Evolutionary conservation across 2,113 vertebrate genomes (phyloP).

Genomic region (Tamias sibiricus): DNA sequence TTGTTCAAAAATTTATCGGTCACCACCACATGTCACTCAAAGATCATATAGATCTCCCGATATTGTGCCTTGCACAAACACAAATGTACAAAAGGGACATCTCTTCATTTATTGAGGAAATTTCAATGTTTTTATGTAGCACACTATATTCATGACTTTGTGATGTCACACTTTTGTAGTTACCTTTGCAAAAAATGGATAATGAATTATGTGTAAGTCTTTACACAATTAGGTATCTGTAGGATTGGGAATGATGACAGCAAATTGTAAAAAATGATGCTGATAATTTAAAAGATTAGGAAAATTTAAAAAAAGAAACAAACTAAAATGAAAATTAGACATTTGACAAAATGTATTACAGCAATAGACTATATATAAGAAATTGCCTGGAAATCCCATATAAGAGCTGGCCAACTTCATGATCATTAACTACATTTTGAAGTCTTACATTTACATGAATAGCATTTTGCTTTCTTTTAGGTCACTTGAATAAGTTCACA

Average conservation of each 20-base stretch:
- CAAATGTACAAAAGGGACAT: no score
- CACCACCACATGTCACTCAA: no score
- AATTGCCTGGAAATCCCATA: not conserved
- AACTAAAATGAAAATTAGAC: not conserved
- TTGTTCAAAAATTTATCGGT: no score
- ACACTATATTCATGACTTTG: no score
- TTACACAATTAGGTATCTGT: not conserved
- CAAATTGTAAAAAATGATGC: not conserved
- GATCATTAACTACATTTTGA: not conserved
- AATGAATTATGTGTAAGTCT: not conserved
- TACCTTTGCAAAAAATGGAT: no score
- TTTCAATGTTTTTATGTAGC: no score
- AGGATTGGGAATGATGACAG: not conserved
- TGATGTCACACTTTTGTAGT: no score
- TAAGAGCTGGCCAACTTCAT: not conserved
- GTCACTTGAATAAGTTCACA: not conserved
- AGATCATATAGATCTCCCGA: no score
- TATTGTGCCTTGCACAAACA: no score
- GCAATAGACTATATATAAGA: no score
- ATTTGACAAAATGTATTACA: not conserved
- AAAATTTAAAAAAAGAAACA: not conserved
- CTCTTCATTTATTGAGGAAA: no score
- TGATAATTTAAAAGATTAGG: not conserved
- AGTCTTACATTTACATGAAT: not conserved
- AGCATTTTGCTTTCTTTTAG: not conserved